phyloP scores from a whole-genome alignment of 1,140 invertebrate genomes.

The Octopus sinensis region DNA sequence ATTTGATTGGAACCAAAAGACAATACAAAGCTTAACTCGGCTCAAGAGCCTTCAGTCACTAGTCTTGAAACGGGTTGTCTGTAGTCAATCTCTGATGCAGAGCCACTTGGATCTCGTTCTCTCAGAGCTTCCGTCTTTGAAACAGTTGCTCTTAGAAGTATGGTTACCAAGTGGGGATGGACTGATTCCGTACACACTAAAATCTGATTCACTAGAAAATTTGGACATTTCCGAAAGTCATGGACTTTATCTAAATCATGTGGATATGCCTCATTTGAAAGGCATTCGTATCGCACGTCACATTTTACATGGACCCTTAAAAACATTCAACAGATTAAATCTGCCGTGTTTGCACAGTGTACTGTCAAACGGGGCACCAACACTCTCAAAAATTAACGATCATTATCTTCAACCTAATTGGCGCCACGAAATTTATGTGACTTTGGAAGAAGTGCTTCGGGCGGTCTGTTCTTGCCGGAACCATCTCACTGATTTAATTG shows the following conservation, averaged over 20 bases:
- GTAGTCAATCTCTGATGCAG: conserved; percentile 39
- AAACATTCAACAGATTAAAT: conserved; percentile 33
- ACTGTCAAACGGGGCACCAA: conserved; percentile 38
- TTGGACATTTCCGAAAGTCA: conserved; percentile 50
- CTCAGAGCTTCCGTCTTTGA: conserved; percentile 30
- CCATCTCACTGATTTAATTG: conserved; percentile 36
- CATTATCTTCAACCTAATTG: conserved; percentile 43
- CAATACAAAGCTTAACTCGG: conserved; percentile 39
- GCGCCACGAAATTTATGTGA: conserved; percentile 30
- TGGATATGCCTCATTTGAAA: conserved; percentile 42
- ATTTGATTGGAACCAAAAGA: conserved; percentile 50
- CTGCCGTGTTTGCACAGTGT: conserved; percentile 47
- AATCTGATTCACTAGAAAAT: conserved; percentile 40
- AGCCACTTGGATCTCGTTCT: conserved; percentile 37
- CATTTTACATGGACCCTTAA: conserved; percentile 48
- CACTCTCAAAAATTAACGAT: conserved; percentile 45
- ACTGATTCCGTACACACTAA: conserved; percentile 35
- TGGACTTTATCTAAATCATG: conserved; percentile 44
- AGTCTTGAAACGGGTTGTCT: conserved; percentile 52
- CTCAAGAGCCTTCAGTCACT: conserved; percentile 44
- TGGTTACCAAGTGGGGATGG: conserved; percentile 49
- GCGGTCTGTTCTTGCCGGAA: conserved; percentile 44
- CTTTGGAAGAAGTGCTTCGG: conserved; percentile 44
- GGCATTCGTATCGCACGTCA: conserved; percentile 42
- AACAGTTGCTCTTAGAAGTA: conserved; percentile 46